Base-by-base conservation (phyloP, 37 sponge, comb jelly and placozoan genomes). In the Corticium candelabrum region DNA sequence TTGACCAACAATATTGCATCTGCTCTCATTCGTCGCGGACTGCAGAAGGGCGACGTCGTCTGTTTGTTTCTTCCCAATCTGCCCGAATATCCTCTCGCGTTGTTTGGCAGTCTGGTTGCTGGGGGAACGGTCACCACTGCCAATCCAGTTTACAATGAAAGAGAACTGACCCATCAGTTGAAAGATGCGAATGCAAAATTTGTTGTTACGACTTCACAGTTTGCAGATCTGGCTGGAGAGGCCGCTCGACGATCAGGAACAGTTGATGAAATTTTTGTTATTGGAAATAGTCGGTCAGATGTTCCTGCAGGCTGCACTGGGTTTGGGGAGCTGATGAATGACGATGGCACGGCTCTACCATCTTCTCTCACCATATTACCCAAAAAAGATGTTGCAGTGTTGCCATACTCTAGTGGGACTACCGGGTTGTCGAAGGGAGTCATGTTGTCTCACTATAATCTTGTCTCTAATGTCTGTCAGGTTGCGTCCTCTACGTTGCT, bases 351-450 rank as follows among this genome's bases (percentile, higher is more conserved):
- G 5, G 56, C 11, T 11, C 56, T 43, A 5, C 56, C 11, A 11
- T 37, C 41, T 21, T 71, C 40, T 21, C 74, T 35, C 34, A 35
- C 37, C 4, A 85, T 87, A 41, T 68, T 79, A 73, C 62, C 79
- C 3, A 68, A 73, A 35, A 30, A 86, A 35, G 87, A 86, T n/a
- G 81, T 79, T 5, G 80, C 83, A 15, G 76, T 84, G 21, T 72
- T 94, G 30, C 91, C 91, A 41, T 94, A 88, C 77, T 87, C 88
- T 71, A 94, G 95, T 71, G 95, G 95, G 0, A 94, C 95, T 2
- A 94, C 90, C 37, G 94, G 94, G n/a, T 83, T 93, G 27, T 84
- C 90, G 36, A 93, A 93, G 69, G 94, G 90, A n/a, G 94, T 93
- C 40, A 87, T 90, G 90, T 68, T 93, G 31, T 82, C 90, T 11